Evolutionary conservation across 1,140 invertebrate genomes (phyloP), one percentile per base, ranked within the genome.

Genomic region (Drosophila asahinai): DNA sequence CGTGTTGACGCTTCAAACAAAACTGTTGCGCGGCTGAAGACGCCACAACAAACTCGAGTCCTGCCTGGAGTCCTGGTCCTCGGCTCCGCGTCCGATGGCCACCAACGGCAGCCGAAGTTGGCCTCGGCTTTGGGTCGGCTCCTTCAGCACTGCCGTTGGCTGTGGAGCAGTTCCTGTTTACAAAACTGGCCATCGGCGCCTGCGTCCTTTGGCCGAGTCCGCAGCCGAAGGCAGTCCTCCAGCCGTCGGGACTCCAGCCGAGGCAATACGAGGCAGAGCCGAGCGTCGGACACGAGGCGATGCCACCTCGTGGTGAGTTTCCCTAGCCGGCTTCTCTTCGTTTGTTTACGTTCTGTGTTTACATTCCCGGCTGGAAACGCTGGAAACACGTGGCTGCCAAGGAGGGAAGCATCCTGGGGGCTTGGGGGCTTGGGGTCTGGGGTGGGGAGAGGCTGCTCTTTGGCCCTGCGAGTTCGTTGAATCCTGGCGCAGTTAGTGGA

Each of bases 1-100:
- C 81, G 77, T 89, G 83, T 87, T 83, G 77, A 89, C 80, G 83
- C 82, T 87, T 77, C 84, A 80, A 89, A 89, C 84, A 87, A 89
- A 87, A 87, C 83, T 87, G 83, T 87, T 87, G 83, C 83, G 68
- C 57, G 45, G 60, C 42, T 49, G 38, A 49, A 60, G 57, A 33
- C 25, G 51, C 30, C 70, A 71, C 70, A 64, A 74, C 57, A 48
- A 63, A 61, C 33, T 66, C 61, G 65, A 59, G 30, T 52, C 62
- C 43, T 40, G 43, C 49, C 30, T 54, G 54, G n/a, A 47, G 30
- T 58, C 42, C 48, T 40, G 22, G 33, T 8, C 57, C 17, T 67
- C 27, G 60, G 45, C 2, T 48, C 8, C 12, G 42, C 25, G 8
- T 17, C 17, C 47, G 48, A 19, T 7, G 25, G 11, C 58, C 5